Percentiles rank a stretch among this genome's conserved stretches.
Conservation (phyloP, 2,797 vertebrate genomes). For the Cyclura pinguis region DNA sequence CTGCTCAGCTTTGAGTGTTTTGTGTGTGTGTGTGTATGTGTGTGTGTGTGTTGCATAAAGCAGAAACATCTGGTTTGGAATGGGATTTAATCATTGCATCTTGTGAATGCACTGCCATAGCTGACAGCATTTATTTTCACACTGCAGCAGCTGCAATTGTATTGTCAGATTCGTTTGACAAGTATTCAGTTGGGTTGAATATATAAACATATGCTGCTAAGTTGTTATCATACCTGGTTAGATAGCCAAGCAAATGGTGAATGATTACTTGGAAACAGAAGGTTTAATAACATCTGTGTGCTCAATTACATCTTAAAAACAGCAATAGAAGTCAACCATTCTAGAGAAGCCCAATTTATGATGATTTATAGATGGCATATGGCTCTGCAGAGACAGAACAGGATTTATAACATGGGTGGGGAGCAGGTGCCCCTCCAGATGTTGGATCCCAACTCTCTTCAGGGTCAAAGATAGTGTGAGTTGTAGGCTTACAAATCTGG, state of each 20-base stretch:
- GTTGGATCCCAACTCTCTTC: neutral
- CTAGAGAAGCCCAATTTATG: neutral
- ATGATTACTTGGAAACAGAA: conserved; percentile 34
- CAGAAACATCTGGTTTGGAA: conserved; percentile 56
- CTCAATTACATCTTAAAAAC: conserved; percentile 22
- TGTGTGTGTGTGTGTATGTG: neutral
- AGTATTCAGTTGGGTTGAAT: conserved; percentile 30
- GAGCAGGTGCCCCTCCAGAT: neutral
- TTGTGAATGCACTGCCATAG: conserved; percentile 44
- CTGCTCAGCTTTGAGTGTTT: conserved; percentile 27
- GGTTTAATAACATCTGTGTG: conserved; percentile 44
- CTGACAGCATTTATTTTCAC: conserved; percentile 53
- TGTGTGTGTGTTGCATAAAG: conserved; percentile 24
- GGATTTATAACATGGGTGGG: neutral
- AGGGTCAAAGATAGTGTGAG: too few relatives aligned
- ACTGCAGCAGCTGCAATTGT: conserved; percentile 21
- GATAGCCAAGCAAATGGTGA: neutral
- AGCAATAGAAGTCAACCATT: conserved; percentile 33
- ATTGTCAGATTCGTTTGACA: conserved; percentile 32
- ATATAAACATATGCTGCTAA: neutral
- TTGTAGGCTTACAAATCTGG: neutral
- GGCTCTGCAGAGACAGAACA: neutral
- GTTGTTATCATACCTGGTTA: conserved; percentile 10
- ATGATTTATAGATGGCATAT: neutral
- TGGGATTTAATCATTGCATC: conserved; percentile 61